Evolutionary conservation across 2,888 invertebrate genomes (phyloP).

Genomic region (Gastrophysa polygoni): DNA sequence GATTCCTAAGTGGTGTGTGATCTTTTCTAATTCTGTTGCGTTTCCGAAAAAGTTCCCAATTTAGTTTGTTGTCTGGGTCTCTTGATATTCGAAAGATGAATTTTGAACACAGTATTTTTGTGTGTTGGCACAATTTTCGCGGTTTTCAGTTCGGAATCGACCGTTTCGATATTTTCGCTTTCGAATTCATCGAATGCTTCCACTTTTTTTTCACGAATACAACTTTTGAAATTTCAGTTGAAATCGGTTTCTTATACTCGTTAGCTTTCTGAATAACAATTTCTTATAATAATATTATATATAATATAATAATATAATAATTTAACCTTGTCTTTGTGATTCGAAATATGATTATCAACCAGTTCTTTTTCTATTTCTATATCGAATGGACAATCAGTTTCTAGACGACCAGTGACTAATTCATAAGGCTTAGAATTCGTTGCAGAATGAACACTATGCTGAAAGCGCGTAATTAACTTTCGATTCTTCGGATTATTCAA

Average conservation of each 20-base stretch:
- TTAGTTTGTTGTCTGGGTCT: too few relatives aligned
- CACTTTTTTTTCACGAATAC: background rate
- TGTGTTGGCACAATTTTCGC: too few relatives aligned
- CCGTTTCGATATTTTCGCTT: too few relatives aligned
- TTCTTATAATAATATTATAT: background rate
- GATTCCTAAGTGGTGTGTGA: too few relatives aligned
- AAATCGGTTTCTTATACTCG: background rate
- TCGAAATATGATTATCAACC: constrained; percentile 12
- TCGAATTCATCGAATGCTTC: background rate
- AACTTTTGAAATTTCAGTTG: background rate
- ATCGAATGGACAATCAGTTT: constrained; percentile 24
- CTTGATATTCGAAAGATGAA: too few relatives aligned
- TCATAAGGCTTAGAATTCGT: constrained; percentile 29
- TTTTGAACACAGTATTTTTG: too few relatives aligned
- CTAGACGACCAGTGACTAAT: constrained; percentile 27
- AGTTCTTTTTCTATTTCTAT: constrained; percentile 23
- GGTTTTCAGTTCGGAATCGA: too few relatives aligned
- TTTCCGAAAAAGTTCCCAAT: too few relatives aligned
- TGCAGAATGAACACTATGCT: constrained; percentile 27
- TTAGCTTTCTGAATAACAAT: constrained; percentile 30
- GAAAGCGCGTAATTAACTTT: constrained; percentile 23
- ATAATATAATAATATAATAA: constrained; percentile 13
- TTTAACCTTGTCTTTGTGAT: constrained; percentile 25
- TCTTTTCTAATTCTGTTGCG: too few relatives aligned
- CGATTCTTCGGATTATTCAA: constrained; percentile 13